Base-by-base conservation (phyloP, 1,140 invertebrate species). In the Atta colombica region DNA sequence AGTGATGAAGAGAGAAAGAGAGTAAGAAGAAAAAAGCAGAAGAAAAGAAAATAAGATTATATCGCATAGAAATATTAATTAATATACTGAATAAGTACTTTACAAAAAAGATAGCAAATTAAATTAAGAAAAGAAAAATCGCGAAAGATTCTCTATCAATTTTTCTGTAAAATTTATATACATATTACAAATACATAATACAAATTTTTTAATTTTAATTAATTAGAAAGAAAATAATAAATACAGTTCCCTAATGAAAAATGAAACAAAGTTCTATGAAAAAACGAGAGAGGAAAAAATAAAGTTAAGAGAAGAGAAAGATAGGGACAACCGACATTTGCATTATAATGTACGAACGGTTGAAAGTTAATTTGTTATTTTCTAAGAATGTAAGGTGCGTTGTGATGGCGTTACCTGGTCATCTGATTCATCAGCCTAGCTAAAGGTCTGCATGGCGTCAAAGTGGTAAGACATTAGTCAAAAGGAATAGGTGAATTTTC, bases 391-490 rank as follows among this genome's bases (percentile, higher is more conserved):
- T 94, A 95, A 95, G 91, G 94, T 95, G 94, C 94, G 94, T 94
- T 94, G 93, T 95, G 94, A 94, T 94, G 94, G 93, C 94, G 93
- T 95, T 95, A 95, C 95, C 95, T 95, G 94, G 94, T 89, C 92
- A 95, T 93, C 94, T 93, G 94, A 93, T 94, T 95, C 94, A 95
- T 95, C 95, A 95, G 95, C 94, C 92, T 95, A 95, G 94, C 94
- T 95, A 95, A 95, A 95, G 94, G 94, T 95, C 95, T 95, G 95
- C 95, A 95, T 95, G 93, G 94, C 94, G 94, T 95, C 90, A 95
- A 95, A 95, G 94, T 95, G 93, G 93, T 95, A 93, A 94, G 91
- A 84, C 87, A 95, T 95, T 95, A 95, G 94, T 95, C 92, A 94
- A 94, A 90, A 94, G 92, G 90, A 95, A 94, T 77, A 94, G 93